Conservation (phyloP, 1,140 invertebrate species). For the Drosophila funebris region DNA sequence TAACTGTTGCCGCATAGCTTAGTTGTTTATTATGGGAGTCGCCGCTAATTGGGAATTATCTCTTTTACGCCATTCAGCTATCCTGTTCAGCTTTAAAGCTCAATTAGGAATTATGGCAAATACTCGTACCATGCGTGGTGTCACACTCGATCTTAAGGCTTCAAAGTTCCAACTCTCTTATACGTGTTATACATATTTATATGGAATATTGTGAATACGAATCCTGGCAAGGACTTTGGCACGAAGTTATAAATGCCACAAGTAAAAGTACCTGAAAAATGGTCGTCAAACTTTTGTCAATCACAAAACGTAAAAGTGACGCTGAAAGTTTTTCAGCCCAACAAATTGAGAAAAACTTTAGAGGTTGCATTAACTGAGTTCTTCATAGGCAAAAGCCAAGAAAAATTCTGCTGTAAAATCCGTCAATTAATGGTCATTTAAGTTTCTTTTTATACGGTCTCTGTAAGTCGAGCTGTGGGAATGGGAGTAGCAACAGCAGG, state of each 20-base stretch:
- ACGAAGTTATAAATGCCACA: neutral
- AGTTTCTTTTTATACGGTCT: slow-evolving; percentile 32
- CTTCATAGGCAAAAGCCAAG: slow-evolving; percentile 51
- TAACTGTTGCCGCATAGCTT: slow-evolving; percentile 14
- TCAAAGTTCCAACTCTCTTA: slow-evolving; percentile 7
- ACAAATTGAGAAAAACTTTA: neutral
- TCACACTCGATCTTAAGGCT: neutral
- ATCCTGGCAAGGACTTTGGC: neutral
- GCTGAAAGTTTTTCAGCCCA: slow-evolving; percentile 32
- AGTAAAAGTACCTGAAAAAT: slow-evolving; percentile 6
- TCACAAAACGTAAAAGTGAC: slow-evolving; percentile 32
- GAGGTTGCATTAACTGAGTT: slow-evolving; percentile 29
- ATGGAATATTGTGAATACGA: slow-evolving; percentile 1
- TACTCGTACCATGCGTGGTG: neutral
- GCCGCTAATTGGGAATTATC: slow-evolving; percentile 34
- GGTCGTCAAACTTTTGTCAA: slow-evolving; percentile 24
- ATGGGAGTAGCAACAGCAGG: neutral
- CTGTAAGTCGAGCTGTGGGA: slow-evolving; percentile 2
- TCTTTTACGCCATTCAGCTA: neutral
- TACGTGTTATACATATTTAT: slow-evolving; percentile 27
- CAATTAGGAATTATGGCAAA: slow-evolving; percentile 30
- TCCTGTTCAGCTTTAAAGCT: neutral
- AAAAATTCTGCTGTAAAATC: slow-evolving; percentile 34
- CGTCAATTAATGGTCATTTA: slow-evolving; percentile 71
- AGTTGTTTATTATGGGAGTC: slow-evolving; percentile 17